Base-by-base conservation (phyloP, 1,140 invertebrate species). In the Drosophila rhopaloa region DNA sequence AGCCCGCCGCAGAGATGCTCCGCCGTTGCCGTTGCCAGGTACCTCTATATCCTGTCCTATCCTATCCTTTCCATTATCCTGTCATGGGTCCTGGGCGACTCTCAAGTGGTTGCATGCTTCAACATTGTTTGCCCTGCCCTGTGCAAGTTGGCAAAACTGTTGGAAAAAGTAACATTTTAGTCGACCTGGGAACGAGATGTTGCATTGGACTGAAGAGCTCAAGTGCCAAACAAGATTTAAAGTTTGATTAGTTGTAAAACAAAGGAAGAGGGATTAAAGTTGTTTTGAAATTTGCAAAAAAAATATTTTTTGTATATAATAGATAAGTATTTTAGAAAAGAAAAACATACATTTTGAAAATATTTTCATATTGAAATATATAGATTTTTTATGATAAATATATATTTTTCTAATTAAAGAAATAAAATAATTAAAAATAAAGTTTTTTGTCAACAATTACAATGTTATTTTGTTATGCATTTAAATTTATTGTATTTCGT, bases 11-110 rank as follows among this genome's bases (percentile, higher is more conserved):
- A 73, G 62, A 76, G 72, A 76, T 76, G 73, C 37, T 43, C 37
- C 40, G 67, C 67, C 55, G 29, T 24, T 73, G 67, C 35, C 79
- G 80, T 81, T 84, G 84, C 74, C 80, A 84, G 73, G 73, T 81
- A 62, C 68, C 68, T 53, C 37, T 50, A 43, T 44, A 51, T 47
- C 19, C 66, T 29, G 24, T 38, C 43, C 40, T n/a, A 8, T 38
- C 32, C 37, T 63, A 19, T 51, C 14, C 14, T 38, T 43, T 66
- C 38, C 46, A 53, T 53, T 44, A 66, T 66, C 24, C 40, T 54
- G 65, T 43, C 41, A 50, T 44, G 66, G 40, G 62, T 35, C 40
- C 65, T 50, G 57, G n/a, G 43, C 27, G 65, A 55, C 5, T 57
- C 67, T 57, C 51, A 57, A 71, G 67, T 71, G 67, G 65, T 57